Percentiles rank a stretch among this genome's conserved stretches.
Conservation (phyloP, 2,888 invertebrate species). For the Hoplodrina blanda region DNA sequence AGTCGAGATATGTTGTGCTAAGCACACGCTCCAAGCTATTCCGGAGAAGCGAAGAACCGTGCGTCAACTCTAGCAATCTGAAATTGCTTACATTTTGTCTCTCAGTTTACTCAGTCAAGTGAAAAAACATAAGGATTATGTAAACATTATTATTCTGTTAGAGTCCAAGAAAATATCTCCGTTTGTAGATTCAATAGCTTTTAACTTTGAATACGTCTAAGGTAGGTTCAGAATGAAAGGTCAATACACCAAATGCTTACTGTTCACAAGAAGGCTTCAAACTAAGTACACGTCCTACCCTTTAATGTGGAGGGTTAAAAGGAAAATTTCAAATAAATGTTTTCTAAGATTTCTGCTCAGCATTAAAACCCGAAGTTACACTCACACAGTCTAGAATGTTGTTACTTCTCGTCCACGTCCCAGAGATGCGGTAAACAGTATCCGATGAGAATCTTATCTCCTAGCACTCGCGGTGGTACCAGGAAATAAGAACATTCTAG, state of each 20-base stretch:
- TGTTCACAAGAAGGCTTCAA: constrained; percentile 27
- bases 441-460: constrained; percentile 22
- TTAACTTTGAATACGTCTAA: constrained; percentile 30
- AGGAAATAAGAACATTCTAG: constrained; percentile 34
- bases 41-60: neutral
- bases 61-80: neutral
- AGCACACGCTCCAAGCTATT: neutral
- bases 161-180: neutral
- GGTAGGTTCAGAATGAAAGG: constrained; percentile 7
- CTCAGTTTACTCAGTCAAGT: neutral
- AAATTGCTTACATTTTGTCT: neutral
- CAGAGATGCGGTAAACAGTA: constrained; percentile 31
- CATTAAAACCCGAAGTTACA: constrained; percentile 9
- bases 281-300: constrained; percentile 27
- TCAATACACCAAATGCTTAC: constrained; percentile 29
- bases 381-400: constrained; percentile 18
- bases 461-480: constrained; percentile 12
- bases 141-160: constrained; percentile 2
- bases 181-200: constrained; percentile 23
- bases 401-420: neutral
- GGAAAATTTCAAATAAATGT: constrained; percentile 24
- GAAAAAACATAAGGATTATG: neutral
- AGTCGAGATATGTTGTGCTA: constrained; percentile 1
- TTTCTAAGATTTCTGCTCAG: constrained; percentile 18
- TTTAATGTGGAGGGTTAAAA: constrained; percentile 21